Evolutionary conservation across 2,113 vertebrate species (phyloP).

Genomic region (Tupaia tana): DNA sequence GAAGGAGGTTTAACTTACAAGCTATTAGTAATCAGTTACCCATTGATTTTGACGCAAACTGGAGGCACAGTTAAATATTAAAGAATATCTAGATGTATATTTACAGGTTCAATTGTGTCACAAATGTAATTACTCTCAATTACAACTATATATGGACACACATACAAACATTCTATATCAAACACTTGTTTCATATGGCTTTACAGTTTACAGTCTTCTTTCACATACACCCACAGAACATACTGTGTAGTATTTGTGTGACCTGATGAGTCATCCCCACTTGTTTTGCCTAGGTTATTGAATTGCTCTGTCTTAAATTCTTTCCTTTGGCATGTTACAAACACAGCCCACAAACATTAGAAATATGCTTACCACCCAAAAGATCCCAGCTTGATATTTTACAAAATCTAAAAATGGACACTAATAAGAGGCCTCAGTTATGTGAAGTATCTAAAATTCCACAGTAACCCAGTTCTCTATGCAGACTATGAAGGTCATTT

Average conservation of each 20-base stretch:
- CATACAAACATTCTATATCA: not conserved
- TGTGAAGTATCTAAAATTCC: conserved; percentile 42
- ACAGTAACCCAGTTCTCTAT: conserved; percentile 34
- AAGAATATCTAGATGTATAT: conserved; percentile 28
- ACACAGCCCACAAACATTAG: conserved; percentile 52
- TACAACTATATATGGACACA: not conserved
- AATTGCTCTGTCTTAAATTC: conserved; percentile 49
- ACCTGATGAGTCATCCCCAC: conserved; percentile 29
- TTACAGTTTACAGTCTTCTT: conserved; percentile 14
- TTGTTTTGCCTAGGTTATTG: conserved; percentile 34
- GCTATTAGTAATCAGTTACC: conserved; percentile 1
- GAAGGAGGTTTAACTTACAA: conserved; percentile 27
- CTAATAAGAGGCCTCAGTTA: conserved; percentile 25
- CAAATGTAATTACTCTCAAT: conserved; percentile 27
- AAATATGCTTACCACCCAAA: conserved; percentile 52
- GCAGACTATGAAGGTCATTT: not conserved
- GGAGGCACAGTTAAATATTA: conserved; percentile 35
- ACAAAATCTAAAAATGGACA: conserved; percentile 53
- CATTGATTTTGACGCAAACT: conserved; percentile 4
- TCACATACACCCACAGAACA: not conserved
- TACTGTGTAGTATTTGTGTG: conserved; percentile 28
- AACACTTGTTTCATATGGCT: not conserved
- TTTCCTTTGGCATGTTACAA: conserved; percentile 53
- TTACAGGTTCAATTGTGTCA: conserved; percentile 29
- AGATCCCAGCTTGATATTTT: conserved; percentile 51